Evolutionary conservation across 2,888 invertebrate species (phyloP), one percentile per base, ranked within the genome.

Genomic region (Acanthosoma haemorrhoidale): DNA sequence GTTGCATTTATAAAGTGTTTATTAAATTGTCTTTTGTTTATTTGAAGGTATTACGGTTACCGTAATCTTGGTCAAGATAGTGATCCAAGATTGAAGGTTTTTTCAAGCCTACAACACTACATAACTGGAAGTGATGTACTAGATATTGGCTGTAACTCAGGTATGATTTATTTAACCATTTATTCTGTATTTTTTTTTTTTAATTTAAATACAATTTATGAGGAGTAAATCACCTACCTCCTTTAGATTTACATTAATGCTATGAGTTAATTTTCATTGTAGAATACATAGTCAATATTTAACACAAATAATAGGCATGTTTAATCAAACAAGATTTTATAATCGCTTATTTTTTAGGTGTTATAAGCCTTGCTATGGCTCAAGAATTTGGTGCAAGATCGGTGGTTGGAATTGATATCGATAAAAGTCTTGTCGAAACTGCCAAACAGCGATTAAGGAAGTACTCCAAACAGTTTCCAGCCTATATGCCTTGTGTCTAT

Each of bases 131-230:
- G 93, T 81, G 92, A 94, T 80, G 90, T 98, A 57, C 83, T 99
- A 74, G 99, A 99, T 79, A 91, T 99, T 78, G 99, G 99, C 15
- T 99, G 98, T 81, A 99, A 99, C 81, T 91, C 94, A 72, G 99
- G 99, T 1, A 94, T 13, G 0, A 2, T 18, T 25, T 8, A 51
- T 51, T 43, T 21, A n/a, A n/a, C n/a, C n/a, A n/a, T n/a, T n/a
- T n/a, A n/a, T n/a, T n/a, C n/a, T n/a, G n/a, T n/a, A n/a, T n/a
- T n/a, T n/a, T n/a, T n/a, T n/a, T n/a, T n/a, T n/a, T n/a, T n/a
- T n/a, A n/a, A n/a, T n/a, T n/a, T n/a, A n/a, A n/a, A n/a, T n/a
- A n/a, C n/a, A n/a, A n/a, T n/a, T n/a, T n/a, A n/a, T n/a, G n/a
- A n/a, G n/a, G n/a, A n/a, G n/a, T n/a, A n/a, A n/a, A n/a, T n/a